Evolutionary conservation across 1,140 invertebrate genomes (phyloP).

Genomic region (Drosophila tsacasi): DNA sequence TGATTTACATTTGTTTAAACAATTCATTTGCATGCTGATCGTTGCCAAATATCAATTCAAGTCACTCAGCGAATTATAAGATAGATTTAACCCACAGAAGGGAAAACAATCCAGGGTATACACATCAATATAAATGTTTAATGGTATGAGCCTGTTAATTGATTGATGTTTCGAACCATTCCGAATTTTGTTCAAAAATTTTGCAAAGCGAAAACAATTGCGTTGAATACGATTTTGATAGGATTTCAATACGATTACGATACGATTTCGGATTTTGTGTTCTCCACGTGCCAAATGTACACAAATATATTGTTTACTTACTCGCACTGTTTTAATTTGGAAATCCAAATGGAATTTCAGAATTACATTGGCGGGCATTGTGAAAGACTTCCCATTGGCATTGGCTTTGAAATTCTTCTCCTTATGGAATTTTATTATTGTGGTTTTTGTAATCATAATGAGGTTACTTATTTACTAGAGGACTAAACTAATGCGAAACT

Average conservation of each 20-base stretch:
- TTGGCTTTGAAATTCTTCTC: slow-evolving; percentile 44
- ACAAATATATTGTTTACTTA: slow-evolving; percentile 41
- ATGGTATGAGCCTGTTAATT: slow-evolving; percentile 54
- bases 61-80: slow-evolving; percentile 1
- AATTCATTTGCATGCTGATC: neutral
- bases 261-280: slow-evolving; percentile 6
- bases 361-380: slow-evolving; percentile 54
- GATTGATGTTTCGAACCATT: slow-evolving; percentile 54
- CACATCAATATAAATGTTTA: slow-evolving; percentile 34
- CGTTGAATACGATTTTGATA: slow-evolving; percentile 15
- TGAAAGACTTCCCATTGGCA: slow-evolving; percentile 21
- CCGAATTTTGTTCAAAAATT: slow-evolving; percentile 43
- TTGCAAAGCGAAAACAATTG: slow-evolving; percentile 29
- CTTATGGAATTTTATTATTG: slow-evolving; percentile 20
- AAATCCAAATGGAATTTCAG: slow-evolving; percentile 48
- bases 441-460: slow-evolving; percentile 34
- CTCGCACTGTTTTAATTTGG: slow-evolving; percentile 23
- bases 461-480: slow-evolving; percentile 30
- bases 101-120: slow-evolving; percentile 18
- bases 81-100: neutral
- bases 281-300: slow-evolving; percentile 40
- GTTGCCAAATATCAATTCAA: slow-evolving; percentile 2
- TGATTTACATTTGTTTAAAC: slow-evolving; percentile 5
- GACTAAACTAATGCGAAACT: slow-evolving; percentile 17
- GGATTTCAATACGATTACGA: slow-evolving; percentile 7